A percentile compares a stretch with the other conserved stretches of the same genome.
These are phyloP conservation scores for Megaustenia siamemsis DNA, from an alignment of 2,888 invertebrate species.

Conservation along the genomic window DNA sequence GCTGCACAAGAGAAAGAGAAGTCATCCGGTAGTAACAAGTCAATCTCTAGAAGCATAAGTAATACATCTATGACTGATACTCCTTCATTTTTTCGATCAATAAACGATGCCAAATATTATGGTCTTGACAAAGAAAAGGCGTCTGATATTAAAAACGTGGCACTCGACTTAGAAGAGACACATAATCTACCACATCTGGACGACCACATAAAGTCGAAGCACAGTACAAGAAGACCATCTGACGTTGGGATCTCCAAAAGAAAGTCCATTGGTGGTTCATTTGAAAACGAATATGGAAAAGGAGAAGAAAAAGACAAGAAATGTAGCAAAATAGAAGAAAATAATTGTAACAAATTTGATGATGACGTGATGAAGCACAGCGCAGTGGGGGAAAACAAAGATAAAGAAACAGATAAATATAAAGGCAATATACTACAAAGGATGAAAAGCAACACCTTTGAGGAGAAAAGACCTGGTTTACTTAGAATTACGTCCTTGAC, in stretches of 20 bases:
- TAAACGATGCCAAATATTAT: slow-evolving; percentile 3
- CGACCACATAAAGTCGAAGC: neutral
- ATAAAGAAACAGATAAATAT: neutral
- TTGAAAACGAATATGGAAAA: neutral
- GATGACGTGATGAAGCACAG: neutral
- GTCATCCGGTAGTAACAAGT: neutral
- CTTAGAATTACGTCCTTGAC: no score
- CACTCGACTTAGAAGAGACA: neutral
- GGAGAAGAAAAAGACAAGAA: neutral
- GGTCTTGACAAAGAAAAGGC: neutral
- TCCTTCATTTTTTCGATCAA: slow-evolving; percentile 32
- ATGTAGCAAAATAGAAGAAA: neutral
- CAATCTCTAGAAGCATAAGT: slow-evolving; percentile 40
- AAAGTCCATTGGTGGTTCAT: neutral
- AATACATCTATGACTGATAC: neutral
- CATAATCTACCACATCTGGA: neutral
- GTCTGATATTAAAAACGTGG: neutral
- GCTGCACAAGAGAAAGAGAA: neutral
- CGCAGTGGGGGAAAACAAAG: neutral
- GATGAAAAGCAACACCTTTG: neutral
- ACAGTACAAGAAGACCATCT: neutral
- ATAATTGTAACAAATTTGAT: neutral
- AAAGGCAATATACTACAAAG: neutral
- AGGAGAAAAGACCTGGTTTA: neutral
- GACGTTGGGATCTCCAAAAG: neutral